A percentile compares a stretch with the other conserved stretches of the same genome.
phyloP scores from a whole-genome alignment of 2,888 invertebrate genomes.

The Erebia palarica region DNA sequence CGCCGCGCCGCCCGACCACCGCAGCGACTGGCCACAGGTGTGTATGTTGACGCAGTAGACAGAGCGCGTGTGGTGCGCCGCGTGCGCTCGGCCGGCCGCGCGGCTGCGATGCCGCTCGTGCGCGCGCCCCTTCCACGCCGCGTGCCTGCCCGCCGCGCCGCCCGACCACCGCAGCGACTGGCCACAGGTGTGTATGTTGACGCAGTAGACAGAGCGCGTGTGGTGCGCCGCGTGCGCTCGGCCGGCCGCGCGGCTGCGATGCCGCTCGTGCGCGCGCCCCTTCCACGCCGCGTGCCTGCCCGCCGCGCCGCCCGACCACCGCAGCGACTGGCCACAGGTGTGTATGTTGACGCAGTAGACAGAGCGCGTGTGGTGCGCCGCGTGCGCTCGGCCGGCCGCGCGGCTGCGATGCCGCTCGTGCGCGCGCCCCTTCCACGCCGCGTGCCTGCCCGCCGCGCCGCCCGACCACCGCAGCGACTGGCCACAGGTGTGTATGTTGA shows the following conservation, averaged over 20 bases:
- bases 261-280: conserved; percentile 88
- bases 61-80: conserved; percentile 89
- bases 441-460: conserved; percentile 88
- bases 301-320: conserved; percentile 80
- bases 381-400: conserved; percentile 84
- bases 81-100: conserved; percentile 84
- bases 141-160: conserved; percentile 88
- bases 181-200: conserved; percentile 61
- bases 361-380: conserved; percentile 89
- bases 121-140: conserved; percentile 89
- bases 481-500: conserved; percentile 61
- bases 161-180: conserved; percentile 73
- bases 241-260: conserved; percentile 81
- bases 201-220: conserved; percentile 75
- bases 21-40: conserved; percentile 77
- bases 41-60: not conserved
- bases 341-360: not conserved
- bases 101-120: conserved; percentile 86
- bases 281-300: conserved; percentile 92
- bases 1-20: conserved; percentile 80
- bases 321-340: conserved; percentile 77
- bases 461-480: conserved; percentile 73
- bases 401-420: conserved; percentile 86
- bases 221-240: conserved; percentile 89
- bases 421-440: conserved; percentile 89